Evolutionary conservation across 2,113 vertebrate species (phyloP), one percentile per base, ranked within the genome.

Genomic region (Saguinus midas): DNA sequence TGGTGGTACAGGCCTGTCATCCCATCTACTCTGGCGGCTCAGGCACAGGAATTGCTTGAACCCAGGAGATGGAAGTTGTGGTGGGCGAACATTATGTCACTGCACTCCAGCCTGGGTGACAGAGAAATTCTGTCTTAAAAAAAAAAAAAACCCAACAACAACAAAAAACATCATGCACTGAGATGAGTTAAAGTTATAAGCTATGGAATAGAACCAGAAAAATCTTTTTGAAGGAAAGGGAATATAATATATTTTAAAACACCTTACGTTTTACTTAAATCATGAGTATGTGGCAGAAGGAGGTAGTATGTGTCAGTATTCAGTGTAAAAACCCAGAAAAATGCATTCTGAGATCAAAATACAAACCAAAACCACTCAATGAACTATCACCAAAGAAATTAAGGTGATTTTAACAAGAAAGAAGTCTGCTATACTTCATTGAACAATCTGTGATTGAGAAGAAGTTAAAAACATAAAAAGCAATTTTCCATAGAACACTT

Each of bases 401-500:
- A 50, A 76, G 16, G 20, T 29, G 70, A 87, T 12, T 58, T 0
- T 32, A 73, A 25, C 13, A 45, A 45, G 37, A 8, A n/a, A 72
- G 29, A 68, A 10, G n/a, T 23, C 57, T n/a, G 12, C 12, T 45
- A 35, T 1, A 79, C 12, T 76, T 57, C 17, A 40, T 50, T 37
- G n/a, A 88, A 72, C 16, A 76, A 64, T 14, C 2, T 21, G 25
- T 55, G 55, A 95, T 37, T 8, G 48, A 70, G 16, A 55, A 68
- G 35, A 94, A 94, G 40, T 84, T 88, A 75, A 64, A 82, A 95
- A 82, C 13, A 68, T 58, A 55, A 52, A 72, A 95, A 50, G 27
- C 5, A 55, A 50, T 52, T 78, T 81, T 82, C 57, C 21, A 68
- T 13, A 20, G 37, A 75, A 68, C 16, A n/a, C 4, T 27, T 72